These are phyloP conservation scores for Poliocrania exsul DNA, from an alignment of 2,797 vertebrate genomes.

Conservation along the genomic window DNA sequence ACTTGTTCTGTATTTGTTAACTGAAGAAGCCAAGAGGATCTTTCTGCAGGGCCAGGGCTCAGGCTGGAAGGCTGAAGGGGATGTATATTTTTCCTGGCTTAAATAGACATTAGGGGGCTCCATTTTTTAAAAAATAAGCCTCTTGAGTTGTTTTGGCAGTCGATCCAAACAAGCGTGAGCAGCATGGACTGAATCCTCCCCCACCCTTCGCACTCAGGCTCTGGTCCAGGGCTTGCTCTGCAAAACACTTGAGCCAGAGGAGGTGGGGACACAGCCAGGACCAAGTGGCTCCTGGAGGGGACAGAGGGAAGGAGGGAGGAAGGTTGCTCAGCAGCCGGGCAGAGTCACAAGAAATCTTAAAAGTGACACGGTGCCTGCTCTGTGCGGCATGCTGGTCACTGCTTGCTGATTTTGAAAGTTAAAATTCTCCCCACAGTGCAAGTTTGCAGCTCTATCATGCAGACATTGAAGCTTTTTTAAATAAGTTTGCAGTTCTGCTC, in stretches of 20 bases:
- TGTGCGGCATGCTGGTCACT: accelerated
- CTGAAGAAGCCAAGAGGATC: neutral
- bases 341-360: neutral
- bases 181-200: neutral
- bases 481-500: neutral
- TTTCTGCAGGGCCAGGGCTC: neutral
- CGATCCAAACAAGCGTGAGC: neutral
- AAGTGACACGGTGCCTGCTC: neutral
- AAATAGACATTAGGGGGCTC: conserved; percentile 69
- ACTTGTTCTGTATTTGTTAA: conserved; percentile 19
- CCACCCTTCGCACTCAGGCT: neutral
- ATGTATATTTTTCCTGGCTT: conserved; percentile 28
- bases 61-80: neutral
- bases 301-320: neutral
- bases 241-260: neutral
- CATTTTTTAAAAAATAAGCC: conserved; percentile 61
- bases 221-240: neutral
- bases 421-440: neutral
- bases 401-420: neutral
- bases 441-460: neutral
- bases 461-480: neutral
- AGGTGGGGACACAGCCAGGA: neutral
- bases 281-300: neutral
- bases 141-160: neutral
- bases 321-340: accelerated